These are phyloP conservation scores for Diabrotica undecimpunctata DNA, from an alignment of 1,140 invertebrate species.

Conservation along the genomic window DNA sequence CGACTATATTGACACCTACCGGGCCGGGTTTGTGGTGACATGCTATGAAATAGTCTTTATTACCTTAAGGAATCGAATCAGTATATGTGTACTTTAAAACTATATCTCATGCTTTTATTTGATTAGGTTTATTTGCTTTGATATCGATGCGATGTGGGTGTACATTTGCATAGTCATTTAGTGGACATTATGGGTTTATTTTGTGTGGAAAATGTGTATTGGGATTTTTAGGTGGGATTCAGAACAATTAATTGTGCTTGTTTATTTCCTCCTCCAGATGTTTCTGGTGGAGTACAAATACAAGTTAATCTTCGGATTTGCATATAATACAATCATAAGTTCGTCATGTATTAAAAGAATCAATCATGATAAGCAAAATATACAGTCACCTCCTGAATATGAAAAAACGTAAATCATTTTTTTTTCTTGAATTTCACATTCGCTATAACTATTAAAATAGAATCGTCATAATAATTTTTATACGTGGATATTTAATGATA, in stretches of 20 bases:
- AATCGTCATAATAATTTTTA: no score
- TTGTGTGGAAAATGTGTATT: not conserved
- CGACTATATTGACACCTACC: slow-evolving; percentile 40
- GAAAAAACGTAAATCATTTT: no score
- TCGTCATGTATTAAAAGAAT: no score
- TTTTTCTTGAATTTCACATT: no score
- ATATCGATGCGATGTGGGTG: slow-evolving; percentile 17
- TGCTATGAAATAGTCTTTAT: slow-evolving; percentile 46
- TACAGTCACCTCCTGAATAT: no score
- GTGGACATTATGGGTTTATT: slow-evolving; percentile 8
- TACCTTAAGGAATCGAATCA: slow-evolving; percentile 40
- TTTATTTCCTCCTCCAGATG: not conserved
- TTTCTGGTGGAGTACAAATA: no score
- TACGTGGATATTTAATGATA: no score
- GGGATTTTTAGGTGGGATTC: not conserved
- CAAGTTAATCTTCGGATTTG: no score
- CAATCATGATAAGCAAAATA: no score
- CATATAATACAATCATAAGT: no score
- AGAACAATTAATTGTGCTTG: not conserved
- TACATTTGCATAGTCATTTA: slow-evolving; percentile 18
- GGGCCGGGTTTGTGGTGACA: slow-evolving; percentile 43
- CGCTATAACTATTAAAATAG: no score
- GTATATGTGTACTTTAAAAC: slow-evolving; percentile 37
- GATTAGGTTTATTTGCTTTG: slow-evolving; percentile 32
- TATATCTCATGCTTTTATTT: slow-evolving; percentile 33